These are phyloP conservation scores for Himalopsyche phryganea DNA, from an alignment of 1,140 invertebrate species.

Conservation along the genomic window DNA sequence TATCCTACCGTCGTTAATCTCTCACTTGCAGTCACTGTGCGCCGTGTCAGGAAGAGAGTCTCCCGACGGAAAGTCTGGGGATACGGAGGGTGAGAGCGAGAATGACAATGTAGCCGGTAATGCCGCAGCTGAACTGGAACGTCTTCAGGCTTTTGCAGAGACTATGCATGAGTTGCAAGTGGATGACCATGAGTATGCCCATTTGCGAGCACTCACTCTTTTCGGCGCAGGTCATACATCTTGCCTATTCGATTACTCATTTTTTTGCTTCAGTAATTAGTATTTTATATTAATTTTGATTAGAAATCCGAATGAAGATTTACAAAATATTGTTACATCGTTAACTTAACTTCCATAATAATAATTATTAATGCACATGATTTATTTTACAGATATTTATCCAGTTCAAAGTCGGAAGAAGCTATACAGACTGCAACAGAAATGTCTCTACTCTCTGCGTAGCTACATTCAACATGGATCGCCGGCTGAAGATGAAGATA, in stretches of 20 bases:
- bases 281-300: too few species aligned
- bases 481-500: conserved; percentile 25
- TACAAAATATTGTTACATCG: too few species aligned
- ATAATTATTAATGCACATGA: too few species aligned
- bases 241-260: neutral
- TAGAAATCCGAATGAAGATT: too few species aligned
- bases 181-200: conserved; percentile 82
- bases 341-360: too few species aligned
- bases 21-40: conserved; percentile 41
- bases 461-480: conserved; percentile 26
- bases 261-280: neutral
- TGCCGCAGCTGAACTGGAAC: conserved; percentile 73
- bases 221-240: conserved; percentile 49
- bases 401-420: conserved; percentile 26
- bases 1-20: conserved; percentile 41
- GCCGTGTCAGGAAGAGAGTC: conserved; percentile 25
- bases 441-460: conserved; percentile 25
- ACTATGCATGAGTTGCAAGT: conserved; percentile 72
- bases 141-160: conserved; percentile 79
- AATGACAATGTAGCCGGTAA: conserved; percentile 36
- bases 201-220: conserved; percentile 82
- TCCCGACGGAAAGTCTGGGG: conserved; percentile 12
- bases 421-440: conserved; percentile 25
- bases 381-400: conserved; percentile 28
- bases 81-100: conserved; percentile 6